These are phyloP conservation scores for Acheta domesticus DNA, from an alignment of 2,888 invertebrate species.

Conservation along the genomic window DNA sequence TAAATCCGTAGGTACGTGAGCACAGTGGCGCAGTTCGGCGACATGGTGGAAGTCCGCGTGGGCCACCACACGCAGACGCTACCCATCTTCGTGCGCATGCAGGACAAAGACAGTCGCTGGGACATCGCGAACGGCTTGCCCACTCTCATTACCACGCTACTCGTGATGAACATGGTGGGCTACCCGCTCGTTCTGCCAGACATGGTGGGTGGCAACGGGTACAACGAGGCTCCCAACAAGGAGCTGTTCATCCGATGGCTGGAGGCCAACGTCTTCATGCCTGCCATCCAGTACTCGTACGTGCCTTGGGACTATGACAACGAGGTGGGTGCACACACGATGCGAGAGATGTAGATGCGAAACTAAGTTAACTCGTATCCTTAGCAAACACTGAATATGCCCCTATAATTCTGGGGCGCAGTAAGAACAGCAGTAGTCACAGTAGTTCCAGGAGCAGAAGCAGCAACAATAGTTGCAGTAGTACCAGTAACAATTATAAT, in stretches of 20 bases:
- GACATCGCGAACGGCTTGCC: conserved; percentile 66
- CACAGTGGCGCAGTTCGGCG: conserved; percentile 58
- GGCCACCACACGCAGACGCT: conserved; percentile 67
- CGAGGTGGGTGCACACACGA: conserved; percentile 44
- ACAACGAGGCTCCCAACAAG: conserved; percentile 55
- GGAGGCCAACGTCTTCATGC: conserved; percentile 73
- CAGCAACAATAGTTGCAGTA: no score
- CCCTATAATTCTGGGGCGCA: no score
- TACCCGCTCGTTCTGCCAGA: conserved; percentile 75
- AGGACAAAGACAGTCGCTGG: conserved; percentile 72
- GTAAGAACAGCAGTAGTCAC: no score
- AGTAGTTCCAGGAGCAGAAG: no score
- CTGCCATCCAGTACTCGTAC: conserved; percentile 73
- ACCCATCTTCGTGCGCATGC: conserved; percentile 70
- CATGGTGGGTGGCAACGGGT: conserved; percentile 71
- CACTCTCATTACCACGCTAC: conserved; percentile 67
- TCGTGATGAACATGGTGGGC: conserved; percentile 62
- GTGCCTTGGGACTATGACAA: conserved; percentile 75
- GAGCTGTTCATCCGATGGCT: conserved; percentile 76
- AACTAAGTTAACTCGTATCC: no score
- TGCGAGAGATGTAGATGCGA: no score
- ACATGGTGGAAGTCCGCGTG: conserved; percentile 65
- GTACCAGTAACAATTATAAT: accelerated
- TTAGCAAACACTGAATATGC: no score
- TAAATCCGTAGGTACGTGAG: conserved; percentile 51